Percentiles rank a stretch among this genome's conserved stretches.
Conservation (phyloP, 2,113 vertebrate genomes). For the Notarius lentiginosus region DNA sequence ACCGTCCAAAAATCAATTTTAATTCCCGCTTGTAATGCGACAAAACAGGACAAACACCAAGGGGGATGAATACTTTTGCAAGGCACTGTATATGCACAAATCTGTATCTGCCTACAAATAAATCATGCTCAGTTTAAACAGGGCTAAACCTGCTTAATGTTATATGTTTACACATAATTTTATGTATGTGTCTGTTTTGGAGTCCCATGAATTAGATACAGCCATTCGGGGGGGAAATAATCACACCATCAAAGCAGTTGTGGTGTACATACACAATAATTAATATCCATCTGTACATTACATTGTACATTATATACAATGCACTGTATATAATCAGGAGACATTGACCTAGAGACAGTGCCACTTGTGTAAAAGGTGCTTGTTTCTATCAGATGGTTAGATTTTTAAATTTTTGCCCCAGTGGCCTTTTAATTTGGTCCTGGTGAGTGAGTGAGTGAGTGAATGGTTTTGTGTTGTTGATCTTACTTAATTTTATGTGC, state of each 20-base stretch:
- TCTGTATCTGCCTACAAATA: too few relatives aligned
- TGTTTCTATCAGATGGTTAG: neutral
- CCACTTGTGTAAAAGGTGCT: neutral
- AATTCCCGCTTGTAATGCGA: too few relatives aligned
- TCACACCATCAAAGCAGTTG: too few relatives aligned
- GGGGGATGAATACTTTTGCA: too few relatives aligned
- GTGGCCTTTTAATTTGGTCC: neutral
- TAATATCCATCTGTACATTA: neutral
- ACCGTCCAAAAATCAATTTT: too few relatives aligned
- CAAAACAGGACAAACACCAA: too few relatives aligned
- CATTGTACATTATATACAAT: neutral
- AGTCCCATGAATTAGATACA: neutral
- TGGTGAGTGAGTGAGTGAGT: neutral
- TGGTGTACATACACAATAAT: neutral
- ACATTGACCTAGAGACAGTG: neutral
- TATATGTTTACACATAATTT: neutral
- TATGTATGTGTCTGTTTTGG: neutral
- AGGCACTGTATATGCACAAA: too few relatives aligned
- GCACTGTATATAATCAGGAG: neutral
- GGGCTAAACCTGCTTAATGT: neutral
- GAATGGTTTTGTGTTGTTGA: neutral
- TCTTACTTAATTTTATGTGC: slow-evolving; percentile 85
- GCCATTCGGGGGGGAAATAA: too few relatives aligned
- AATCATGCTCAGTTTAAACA: too few relatives aligned
- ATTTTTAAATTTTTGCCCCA: neutral